Base-by-base conservation (phyloP, 2,797 vertebrate genomes). In the Enteromius mattozi region DNA sequence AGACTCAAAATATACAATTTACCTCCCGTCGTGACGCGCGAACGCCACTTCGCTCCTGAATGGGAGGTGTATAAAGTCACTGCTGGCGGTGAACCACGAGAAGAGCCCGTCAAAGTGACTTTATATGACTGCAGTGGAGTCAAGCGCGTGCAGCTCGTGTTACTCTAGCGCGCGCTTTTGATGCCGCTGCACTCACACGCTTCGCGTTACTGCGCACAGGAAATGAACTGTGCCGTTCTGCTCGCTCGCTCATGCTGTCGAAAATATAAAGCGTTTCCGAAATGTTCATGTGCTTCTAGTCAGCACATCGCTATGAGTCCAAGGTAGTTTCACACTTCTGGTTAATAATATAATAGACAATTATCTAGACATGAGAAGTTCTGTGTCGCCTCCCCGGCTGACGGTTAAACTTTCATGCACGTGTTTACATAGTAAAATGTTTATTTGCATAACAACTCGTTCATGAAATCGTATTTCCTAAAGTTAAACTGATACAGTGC, bases 381-480 rank as follows among this genome's bases (percentile, higher is more conserved):
- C 13, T 45, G 66, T 2, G 10, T 65, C 27, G 35, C 24, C 35
- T 33, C 19, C 12, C 2, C 35, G 51, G 6, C 12, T 21, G 35
- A 70, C 49, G 16, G 66, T 70, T 82, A 37, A 37, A 21, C 54
- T 12, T 51, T 10, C 70, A 49, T 3, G 3, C 30, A 17, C 27
- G 74, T 68, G 37, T 77, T 59, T 77, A 77, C 49, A 68, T 54
- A 83, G 47, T 74, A 27, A 85, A 80, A 54, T 59, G 6, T 54
- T 51, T 51, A 80, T 85, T 85, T 85, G 77, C 78, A 68, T 80
- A 56, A n/a, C 49, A 78, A 71, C 30, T 72, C 2, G 24, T 59
- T 78, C n/a, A 42, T 78, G 6, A 85, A 68, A 65, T 61, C 42
- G 33, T 35, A 49, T 6, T n/a, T 69, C 16, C 30, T 30, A 56